Evolutionary conservation across 2,113 vertebrate species (phyloP).

Genomic region (Myiozetetes cayanensis): DNA sequence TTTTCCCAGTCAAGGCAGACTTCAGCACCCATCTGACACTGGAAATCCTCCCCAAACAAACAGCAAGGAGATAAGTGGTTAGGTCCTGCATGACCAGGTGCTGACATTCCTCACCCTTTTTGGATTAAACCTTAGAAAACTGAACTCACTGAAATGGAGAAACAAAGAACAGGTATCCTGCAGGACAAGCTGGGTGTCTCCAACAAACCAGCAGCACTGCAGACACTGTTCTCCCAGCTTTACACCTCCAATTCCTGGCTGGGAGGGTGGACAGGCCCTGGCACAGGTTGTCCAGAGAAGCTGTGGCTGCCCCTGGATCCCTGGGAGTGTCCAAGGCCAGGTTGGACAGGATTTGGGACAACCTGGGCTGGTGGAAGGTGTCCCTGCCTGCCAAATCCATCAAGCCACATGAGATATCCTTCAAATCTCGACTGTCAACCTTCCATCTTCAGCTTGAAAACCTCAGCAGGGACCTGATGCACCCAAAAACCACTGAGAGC

Average conservation of each 20-base stretch:
- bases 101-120: background rate
- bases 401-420: accelerated
- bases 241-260: background rate
- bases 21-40: background rate
- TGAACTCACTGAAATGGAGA: background rate
- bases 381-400: background rate
- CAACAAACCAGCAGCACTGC: background rate
- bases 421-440: accelerated
- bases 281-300: background rate
- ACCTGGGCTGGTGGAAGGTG: background rate
- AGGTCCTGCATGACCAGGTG: background rate
- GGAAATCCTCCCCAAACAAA: background rate
- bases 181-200: background rate
- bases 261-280: background rate
- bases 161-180: background rate
- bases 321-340: background rate
- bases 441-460: background rate
- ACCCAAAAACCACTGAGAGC: background rate
- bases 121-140: background rate
- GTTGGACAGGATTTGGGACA: background rate
- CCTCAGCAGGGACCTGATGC: background rate
- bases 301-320: background rate
- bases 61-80: background rate
- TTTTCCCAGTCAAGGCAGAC: background rate
- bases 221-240: too few species aligned